Evolutionary conservation across 2,113 vertebrate species (phyloP), one percentile per base, ranked within the genome.

Genomic region (Lucifuga dentata): DNA sequence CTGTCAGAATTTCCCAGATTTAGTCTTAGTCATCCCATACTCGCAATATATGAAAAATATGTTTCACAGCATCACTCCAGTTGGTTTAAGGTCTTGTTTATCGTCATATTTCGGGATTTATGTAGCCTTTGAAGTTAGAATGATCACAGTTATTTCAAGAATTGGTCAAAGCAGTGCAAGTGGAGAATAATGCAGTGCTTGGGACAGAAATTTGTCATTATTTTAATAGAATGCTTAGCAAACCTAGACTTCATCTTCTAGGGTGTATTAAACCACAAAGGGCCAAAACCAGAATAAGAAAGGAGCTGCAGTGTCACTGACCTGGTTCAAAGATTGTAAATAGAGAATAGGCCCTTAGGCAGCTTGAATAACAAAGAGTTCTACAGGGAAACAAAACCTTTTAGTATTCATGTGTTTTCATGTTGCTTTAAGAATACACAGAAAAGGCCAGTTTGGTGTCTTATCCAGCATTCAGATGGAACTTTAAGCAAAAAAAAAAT

Each of bases 261-360:
- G 38, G 61, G 44, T 70, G 40, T 26, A 41, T 76, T 48, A 43
- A 57, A 17, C 21, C 49, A 57, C 59, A 81, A 61, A 52, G 20
- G 16, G 53, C 83, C 5, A 0, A 35, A 56, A 10, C 15, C 26
- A 33, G 29, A 29, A 50, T 16, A 29, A 29, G n/a, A 7, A 5
- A 55, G 19, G 33, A 38, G 11, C 51, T 17, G 70, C 60, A 50
- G 69, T 40, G 41, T 39, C 58, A 15, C 58, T 60, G 62, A 21
- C 66, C 38, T 16, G 52, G 43, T 29, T 48, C 62, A 66, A 56
- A 50, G 64, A 32, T 49, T 61, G 63, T 68, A 78, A 88, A 78
- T 53, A 35, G 61, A 83, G 68, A 76, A 29, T 26, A 32, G 17
- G 67, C 59, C 52, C 46, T 58, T 55, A 64, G 61, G 23, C 45